A percentile compares a stretch with the other conserved stretches of the same genome.
phyloP scores from a whole-genome alignment of 2,113 vertebrate species.

The Beaufortia kweichowensis region DNA sequence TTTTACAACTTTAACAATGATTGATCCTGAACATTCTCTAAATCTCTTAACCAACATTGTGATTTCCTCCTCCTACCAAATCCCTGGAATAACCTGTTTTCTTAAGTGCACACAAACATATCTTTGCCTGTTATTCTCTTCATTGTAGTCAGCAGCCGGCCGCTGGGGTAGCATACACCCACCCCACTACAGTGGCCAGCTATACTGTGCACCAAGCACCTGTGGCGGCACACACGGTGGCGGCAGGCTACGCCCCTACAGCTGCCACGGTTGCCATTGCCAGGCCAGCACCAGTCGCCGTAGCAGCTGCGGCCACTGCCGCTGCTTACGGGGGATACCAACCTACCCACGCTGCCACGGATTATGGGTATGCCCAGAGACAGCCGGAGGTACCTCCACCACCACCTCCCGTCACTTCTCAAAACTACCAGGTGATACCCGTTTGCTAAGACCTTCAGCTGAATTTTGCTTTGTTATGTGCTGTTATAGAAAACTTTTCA shows the following conservation, averaged over 20 bases:
- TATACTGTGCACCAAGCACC: conserved; percentile 98
- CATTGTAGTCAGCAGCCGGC: conserved; percentile 88
- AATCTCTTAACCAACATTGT: too few relatives aligned
- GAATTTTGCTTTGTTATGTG: too few relatives aligned
- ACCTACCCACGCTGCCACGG: conserved; percentile 85
- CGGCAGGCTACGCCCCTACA: conserved; percentile 92
- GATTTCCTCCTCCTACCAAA: too few relatives aligned
- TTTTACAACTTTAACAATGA: too few relatives aligned
- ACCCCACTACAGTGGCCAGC: conserved; percentile 97
- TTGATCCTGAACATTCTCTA: too few relatives aligned
- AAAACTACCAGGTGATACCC: conserved; percentile 91
- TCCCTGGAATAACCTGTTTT: neutral
- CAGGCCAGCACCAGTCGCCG: conserved; percentile 87
- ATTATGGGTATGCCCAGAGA: conserved; percentile 93
- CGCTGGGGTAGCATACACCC: conserved; percentile 95
- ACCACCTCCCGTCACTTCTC: conserved; percentile 92
- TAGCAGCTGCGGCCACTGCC: conserved; percentile 88
- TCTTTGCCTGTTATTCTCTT: conserved; percentile 35
- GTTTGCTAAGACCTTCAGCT: neutral
- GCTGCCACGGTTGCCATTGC: conserved; percentile 89
- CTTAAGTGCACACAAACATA: neutral
- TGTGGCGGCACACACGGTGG: conserved; percentile 91
- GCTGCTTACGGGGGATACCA: conserved; percentile 94
- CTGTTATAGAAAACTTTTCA: too few relatives aligned
- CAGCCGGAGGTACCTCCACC: conserved; percentile 95